phyloP scores from a whole-genome alignment of 2,113 vertebrate genomes.

The Petrocephalus zakoni region DNA sequence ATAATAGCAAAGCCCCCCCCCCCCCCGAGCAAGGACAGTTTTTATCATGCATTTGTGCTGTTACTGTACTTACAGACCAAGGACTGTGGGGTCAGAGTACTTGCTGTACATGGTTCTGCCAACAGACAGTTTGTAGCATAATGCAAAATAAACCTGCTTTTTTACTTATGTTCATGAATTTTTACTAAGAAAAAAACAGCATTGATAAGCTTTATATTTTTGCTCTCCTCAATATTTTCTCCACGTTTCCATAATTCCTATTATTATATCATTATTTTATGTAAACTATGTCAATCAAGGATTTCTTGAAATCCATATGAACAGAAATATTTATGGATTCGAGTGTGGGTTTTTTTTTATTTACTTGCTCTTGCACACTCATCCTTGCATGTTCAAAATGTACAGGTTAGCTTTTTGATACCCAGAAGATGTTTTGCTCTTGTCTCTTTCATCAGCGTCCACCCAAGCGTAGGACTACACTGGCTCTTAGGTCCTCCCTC shows the following conservation, averaged over 20 bases:
- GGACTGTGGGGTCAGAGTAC: not conserved
- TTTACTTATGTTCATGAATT: not conserved
- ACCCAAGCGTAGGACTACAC: not conserved
- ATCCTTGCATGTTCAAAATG: not conserved
- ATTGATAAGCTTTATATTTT: not conserved
- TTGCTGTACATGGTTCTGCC: not conserved
- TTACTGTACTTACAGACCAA: not conserved
- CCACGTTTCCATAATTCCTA: not conserved
- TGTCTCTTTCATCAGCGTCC: not conserved
- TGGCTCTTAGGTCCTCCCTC: not conserved
- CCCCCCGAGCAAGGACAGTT: not conserved
- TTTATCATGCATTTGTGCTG: not conserved
- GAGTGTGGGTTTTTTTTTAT: not conserved
- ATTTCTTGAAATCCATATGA: not conserved
- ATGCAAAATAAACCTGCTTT: not conserved
- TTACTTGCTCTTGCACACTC: not conserved
- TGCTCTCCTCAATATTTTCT: not conserved
- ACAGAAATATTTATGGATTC: not conserved
- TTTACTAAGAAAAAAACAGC: not conserved
- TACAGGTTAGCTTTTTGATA: not conserved
- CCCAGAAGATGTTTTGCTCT: not conserved
- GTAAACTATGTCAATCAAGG: not conserved
- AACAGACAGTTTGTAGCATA: not conserved
- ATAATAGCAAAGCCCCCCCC: not conserved
- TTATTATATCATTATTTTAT: not conserved